Conservation (phyloP, 2,113 vertebrate species). For the Siniperca knerii region DNA sequence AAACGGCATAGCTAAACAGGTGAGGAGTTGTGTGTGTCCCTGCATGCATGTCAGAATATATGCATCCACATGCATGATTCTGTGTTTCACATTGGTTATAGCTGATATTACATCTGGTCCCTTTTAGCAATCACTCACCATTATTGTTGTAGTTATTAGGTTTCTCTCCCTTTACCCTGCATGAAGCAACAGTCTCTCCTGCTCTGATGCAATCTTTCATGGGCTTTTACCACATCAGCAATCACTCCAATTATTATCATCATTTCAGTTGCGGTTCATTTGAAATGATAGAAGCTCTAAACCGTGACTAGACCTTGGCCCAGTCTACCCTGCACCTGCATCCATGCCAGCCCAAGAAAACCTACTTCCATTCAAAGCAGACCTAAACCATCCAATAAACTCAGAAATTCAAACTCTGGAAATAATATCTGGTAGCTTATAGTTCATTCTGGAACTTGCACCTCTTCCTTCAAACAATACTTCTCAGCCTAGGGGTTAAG, state of each 20-base stretch:
- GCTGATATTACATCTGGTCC: constrained; percentile 74
- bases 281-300: constrained; percentile 61
- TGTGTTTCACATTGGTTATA: constrained; percentile 78
- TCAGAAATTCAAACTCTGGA: not conserved
- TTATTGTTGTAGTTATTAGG: constrained; percentile 71
- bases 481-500: not conserved
- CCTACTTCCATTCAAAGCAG: constrained; percentile 28
- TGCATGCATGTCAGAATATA: constrained; percentile 45
- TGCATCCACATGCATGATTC: constrained; percentile 38
- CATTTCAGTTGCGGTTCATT: constrained; percentile 63
- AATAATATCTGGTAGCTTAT: not conserved
- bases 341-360: constrained; percentile 41
- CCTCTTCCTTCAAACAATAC: not conserved
- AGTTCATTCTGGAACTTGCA: not conserved
- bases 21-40: constrained; percentile 60
- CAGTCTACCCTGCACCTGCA: constrained; percentile 57
- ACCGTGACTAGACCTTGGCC: constrained; percentile 62
- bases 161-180: constrained; percentile 52
- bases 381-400: constrained; percentile 9
- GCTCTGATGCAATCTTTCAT: constrained; percentile 59
- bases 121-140: constrained; percentile 77
- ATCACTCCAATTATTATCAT: constrained; percentile 72
- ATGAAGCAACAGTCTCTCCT: constrained; percentile 37
- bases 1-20: constrained; percentile 87
- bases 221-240: constrained; percentile 53